phyloP scores from a whole-genome alignment of 1,140 invertebrate genomes.

The Mylabris phalerata region DNA sequence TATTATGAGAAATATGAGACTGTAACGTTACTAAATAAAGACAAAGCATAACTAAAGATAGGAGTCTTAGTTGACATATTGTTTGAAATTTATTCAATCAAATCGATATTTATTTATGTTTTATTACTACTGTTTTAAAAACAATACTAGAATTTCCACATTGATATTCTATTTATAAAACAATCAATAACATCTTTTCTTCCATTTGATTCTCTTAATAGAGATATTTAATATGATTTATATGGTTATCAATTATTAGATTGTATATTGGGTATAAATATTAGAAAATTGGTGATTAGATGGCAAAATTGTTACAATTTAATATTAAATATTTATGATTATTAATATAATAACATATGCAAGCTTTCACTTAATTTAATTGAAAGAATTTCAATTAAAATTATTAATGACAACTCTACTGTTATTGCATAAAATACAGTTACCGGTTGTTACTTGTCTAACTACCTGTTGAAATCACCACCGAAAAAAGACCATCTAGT shows the following conservation, averaged over 20 bases:
- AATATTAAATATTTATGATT: too few species aligned
- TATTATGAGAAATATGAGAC: constrained; percentile 22
- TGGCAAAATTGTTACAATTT: too few species aligned
- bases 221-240: neutral
- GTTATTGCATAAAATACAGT: too few species aligned
- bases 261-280: too few species aligned
- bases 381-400: too few species aligned
- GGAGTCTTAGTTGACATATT: constrained; percentile 23
- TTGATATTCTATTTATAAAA: neutral
- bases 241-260: neutral
- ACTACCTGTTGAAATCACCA: too few species aligned
- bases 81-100: constrained; percentile 23
- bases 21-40: constrained; percentile 22
- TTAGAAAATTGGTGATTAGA: too few species aligned
- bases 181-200: neutral
- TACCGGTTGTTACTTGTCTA: too few species aligned
- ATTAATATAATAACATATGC: too few species aligned
- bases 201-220: neutral
- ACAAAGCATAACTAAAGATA: constrained; percentile 21
- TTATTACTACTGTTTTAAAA: constrained; percentile 5
- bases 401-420: too few species aligned
- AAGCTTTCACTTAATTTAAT: too few species aligned
- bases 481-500: too few species aligned
- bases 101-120: constrained; percentile 16
- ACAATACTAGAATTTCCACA: neutral